phyloP scores from a whole-genome alignment of 2,113 vertebrate species.

The Nicator chloris region DNA sequence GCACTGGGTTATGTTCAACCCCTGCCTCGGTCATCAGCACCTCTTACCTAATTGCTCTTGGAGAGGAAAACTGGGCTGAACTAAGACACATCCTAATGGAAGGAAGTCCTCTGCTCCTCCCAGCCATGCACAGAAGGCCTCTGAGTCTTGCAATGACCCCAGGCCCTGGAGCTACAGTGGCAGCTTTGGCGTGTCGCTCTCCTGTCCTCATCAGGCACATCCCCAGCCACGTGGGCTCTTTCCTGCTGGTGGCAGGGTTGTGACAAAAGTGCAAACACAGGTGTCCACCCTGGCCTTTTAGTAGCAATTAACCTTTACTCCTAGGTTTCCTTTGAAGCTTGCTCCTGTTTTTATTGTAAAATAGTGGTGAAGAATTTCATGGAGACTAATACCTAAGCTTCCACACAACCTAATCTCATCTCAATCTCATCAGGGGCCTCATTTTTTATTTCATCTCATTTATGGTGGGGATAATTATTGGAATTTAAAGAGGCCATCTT shows the following conservation, averaged over 20 bases:
- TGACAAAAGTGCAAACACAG: constrained; percentile 70
- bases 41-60: constrained; percentile 34
- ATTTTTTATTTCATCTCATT: constrained; percentile 45
- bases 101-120: constrained; percentile 63
- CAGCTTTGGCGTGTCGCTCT: constrained; percentile 29
- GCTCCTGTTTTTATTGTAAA: constrained; percentile 81
- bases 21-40: background rate
- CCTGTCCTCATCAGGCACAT: background rate
- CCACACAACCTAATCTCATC: constrained; percentile 67
- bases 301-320: constrained; percentile 89
- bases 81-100: constrained; percentile 8
- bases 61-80: constrained; percentile 48
- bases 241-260: constrained; percentile 74
- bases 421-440: constrained; percentile 34
- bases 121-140: background rate
- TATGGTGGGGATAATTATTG: constrained; percentile 44
- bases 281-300: constrained; percentile 81
- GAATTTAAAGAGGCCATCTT: constrained; percentile 52
- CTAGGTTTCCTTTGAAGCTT: constrained; percentile 79
- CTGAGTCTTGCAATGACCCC: background rate
- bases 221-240: constrained; percentile 72
- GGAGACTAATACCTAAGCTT: constrained; percentile 82
- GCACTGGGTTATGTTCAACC: background rate
- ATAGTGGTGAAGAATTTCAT: constrained; percentile 72
- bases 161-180: background rate